Percentiles rank a stretch among this genome's conserved stretches.
Conservation (phyloP, 2,797 vertebrate genomes). For the Tragelaphus oryx region DNA sequence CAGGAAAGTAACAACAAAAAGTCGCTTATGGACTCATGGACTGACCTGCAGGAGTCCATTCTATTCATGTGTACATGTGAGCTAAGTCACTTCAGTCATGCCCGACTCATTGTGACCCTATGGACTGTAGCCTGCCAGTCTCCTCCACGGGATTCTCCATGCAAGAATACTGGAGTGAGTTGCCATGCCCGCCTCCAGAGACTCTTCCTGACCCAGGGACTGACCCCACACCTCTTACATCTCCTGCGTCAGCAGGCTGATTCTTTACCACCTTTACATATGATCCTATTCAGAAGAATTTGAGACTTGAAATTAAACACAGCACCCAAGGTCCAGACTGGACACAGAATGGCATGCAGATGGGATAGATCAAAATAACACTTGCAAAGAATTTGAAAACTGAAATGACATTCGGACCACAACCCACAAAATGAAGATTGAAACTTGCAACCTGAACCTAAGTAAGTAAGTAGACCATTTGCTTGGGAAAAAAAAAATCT, state of each 20-base stretch:
- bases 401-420: neutral
- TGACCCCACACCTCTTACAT: neutral
- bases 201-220: neutral
- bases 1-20: neutral
- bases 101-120: neutral
- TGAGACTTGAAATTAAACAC: neutral
- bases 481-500: neutral
- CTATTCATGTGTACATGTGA: neutral
- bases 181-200: neutral
- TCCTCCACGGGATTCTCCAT: rapidly evolving
- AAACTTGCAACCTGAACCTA: neutral
- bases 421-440: neutral
- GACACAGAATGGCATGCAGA: too few relatives aligned
- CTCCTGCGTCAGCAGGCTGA: neutral
- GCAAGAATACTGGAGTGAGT: neutral
- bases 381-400: neutral
- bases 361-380: neutral
- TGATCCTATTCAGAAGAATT: too few relatives aligned
- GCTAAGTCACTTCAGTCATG: neutral
- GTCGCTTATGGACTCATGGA: neutral
- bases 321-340: neutral
- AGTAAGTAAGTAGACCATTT: too few relatives aligned
- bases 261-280: neutral
- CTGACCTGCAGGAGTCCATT: neutral
- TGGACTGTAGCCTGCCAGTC: neutral